Evolutionary conservation across 2,888 invertebrate genomes (phyloP).

Genomic region (Onchidella celtica): DNA sequence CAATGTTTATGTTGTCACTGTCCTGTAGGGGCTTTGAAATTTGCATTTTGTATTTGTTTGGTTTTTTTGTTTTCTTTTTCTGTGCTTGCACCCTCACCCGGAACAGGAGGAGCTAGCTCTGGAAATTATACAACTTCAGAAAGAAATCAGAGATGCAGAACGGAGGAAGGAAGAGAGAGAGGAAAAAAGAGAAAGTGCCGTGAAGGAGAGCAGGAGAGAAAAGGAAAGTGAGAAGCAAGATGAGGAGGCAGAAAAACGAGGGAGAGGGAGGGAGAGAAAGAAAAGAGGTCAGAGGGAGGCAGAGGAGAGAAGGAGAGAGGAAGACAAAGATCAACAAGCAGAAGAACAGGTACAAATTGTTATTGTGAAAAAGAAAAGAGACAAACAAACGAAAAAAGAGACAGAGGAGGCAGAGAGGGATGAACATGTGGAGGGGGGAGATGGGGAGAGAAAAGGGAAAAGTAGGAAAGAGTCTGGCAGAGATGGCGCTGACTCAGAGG

Average conservation of each 20-base stretch:
- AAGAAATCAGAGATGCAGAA: conserved; percentile 30
- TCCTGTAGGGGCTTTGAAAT: too few relatives aligned
- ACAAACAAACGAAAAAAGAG: background rate
- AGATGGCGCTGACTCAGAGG: background rate
- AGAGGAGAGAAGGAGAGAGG: conserved; percentile 13
- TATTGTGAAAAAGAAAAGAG: conserved; percentile 15
- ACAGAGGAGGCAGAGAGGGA: background rate
- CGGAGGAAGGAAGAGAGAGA: conserved; percentile 18
- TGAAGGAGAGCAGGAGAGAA: background rate
- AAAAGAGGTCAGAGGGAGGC: background rate
- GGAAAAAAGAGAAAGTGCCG: conserved; percentile 1
- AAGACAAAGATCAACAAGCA: conserved; percentile 1
- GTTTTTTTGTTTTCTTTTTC: background rate
- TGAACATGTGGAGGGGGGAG: background rate
- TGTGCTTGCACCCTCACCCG: background rate
- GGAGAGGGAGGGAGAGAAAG: background rate
- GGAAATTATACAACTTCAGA: conserved; percentile 38
- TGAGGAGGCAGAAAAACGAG: background rate
- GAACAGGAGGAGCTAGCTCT: conserved; percentile 34
- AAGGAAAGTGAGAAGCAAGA: background rate
- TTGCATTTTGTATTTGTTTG: background rate
- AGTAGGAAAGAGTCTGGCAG: background rate
- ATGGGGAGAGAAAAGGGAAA: background rate
- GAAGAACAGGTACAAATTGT: conserved; percentile 38
- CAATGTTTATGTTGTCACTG: too few relatives aligned